These are phyloP conservation scores for Leptinotarsa defecta DNA, from an alignment of 1,140 invertebrate genomes.

Conservation along the genomic window DNA sequence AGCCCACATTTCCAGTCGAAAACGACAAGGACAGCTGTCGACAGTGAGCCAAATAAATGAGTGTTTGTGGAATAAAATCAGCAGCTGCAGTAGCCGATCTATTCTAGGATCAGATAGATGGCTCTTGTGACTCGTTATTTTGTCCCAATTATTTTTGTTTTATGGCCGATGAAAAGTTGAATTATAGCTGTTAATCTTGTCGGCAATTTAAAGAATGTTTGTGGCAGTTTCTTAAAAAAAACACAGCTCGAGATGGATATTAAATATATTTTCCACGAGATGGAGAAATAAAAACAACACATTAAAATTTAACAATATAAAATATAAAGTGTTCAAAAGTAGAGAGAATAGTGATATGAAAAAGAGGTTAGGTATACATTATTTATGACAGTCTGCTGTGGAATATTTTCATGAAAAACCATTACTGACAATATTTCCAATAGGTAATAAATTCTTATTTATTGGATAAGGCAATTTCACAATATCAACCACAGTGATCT, in stretches of 20 bases:
- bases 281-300: slow-evolving; percentile 42
- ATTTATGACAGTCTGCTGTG: not conserved
- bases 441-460: no score
- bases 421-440: no score
- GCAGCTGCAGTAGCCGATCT: slow-evolving; percentile 48
- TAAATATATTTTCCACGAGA: slow-evolving; percentile 33
- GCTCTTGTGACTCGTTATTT: slow-evolving; percentile 48
- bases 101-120: slow-evolving; percentile 51
- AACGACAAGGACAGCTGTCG: slow-evolving; percentile 16
- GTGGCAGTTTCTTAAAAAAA: slow-evolving; percentile 5
- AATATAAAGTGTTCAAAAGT: slow-evolving; percentile 19
- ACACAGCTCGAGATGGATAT: slow-evolving; percentile 12
- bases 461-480: no score
- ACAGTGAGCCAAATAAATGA: slow-evolving; percentile 24
- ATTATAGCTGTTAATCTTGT: slow-evolving; percentile 32
- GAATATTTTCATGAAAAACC: no score
- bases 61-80: slow-evolving; percentile 31
- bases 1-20: not conserved
- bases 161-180: slow-evolving; percentile 47
- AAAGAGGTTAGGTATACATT: not conserved
- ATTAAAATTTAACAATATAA: slow-evolving; percentile 31
- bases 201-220: slow-evolving; percentile 10
- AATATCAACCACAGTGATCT: no score
- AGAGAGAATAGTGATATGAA: slow-evolving; percentile 4
- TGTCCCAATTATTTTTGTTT: slow-evolving; percentile 52